Base-by-base conservation (phyloP, 1,140 invertebrate genomes). In the Drosophila parvula region DNA sequence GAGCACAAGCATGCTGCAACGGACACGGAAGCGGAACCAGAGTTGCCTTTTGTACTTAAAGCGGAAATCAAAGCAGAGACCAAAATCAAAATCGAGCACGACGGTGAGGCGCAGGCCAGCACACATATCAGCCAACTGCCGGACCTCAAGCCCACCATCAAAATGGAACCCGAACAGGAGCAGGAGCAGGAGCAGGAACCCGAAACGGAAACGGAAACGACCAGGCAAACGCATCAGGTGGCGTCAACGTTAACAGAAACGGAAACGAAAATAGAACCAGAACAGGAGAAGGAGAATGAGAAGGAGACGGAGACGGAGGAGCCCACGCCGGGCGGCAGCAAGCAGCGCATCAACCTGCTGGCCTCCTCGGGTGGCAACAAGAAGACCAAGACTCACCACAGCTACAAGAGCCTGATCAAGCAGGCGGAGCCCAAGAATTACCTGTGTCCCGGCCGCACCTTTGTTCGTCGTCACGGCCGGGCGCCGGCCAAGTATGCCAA, bases 31-130 rank as follows among this genome's bases (percentile, higher is more conserved):
- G 32, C 62, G 65, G 62, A 67, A 64, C 67, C 86, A 86, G 71
- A 80, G 67, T 65, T 84, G 59, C 90, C 90, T 74, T 89, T 91
- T 70, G 73, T 91, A 82, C 77, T 91, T 74, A 91, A 91, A 80
- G 78, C 90, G 27, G 90, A 92, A 82, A 92, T 92, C 67, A 92
- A 92, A 83, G 80, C 91, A 34, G 92, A 92, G 48, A 86, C 83
- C 63, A 83, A 92, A 78, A 92, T 91, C 65, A 93, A 93, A 84
- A 92, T 80, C 18, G 91, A 92, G 71, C 81, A 83, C 30, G 92
- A 92, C 18, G 79, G 91, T 34, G 59, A 60, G 40, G 43, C 45
- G 84, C 51, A 62, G 41, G 51, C 12, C 43, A 57, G 58, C 30
- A 77, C 61, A 85, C 81, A 86, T 85, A 85, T 85, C 82, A 85